phyloP scores from a whole-genome alignment of 2,888 invertebrate species.

The Drosophila mimica region DNA sequence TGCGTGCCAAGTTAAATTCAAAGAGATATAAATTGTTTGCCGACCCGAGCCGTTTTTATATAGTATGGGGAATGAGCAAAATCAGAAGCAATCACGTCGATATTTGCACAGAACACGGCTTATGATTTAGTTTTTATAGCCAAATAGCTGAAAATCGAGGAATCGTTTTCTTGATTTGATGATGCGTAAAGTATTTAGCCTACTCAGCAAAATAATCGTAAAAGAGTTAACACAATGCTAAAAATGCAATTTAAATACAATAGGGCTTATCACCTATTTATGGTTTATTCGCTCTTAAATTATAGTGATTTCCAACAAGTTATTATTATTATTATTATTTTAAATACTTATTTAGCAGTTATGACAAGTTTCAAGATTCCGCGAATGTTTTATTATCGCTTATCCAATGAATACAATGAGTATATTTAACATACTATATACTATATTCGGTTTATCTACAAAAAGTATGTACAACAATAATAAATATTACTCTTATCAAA shows the following conservation, averaged over 20 bases:
- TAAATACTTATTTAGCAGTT: neutral
- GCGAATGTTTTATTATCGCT: neutral
- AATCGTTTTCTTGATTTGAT: conserved; percentile 40
- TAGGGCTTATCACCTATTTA: neutral
- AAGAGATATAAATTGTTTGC: conserved; percentile 57
- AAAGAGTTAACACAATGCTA: conserved; percentile 2
- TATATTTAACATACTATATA: too few relatives aligned
- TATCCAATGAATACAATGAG: too few relatives aligned
- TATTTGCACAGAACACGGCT: conserved; percentile 62
- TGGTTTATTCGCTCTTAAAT: neutral
- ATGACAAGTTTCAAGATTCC: neutral
- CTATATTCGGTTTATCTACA: too few relatives aligned
- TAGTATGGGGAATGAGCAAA: conserved; percentile 49
- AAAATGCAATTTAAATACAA: neutral
- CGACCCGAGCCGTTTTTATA: conserved; percentile 6
- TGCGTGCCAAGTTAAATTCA: conserved; percentile 71
- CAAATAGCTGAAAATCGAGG: conserved; percentile 3
- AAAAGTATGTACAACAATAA: too few relatives aligned
- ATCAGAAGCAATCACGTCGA: conserved; percentile 71
- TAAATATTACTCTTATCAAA: too few relatives aligned
- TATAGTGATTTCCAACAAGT: neutral
- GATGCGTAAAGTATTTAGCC: conserved; percentile 34
- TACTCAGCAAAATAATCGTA: conserved; percentile 5
- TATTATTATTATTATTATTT: neutral
- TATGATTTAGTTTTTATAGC: conserved; percentile 49